Conservation (phyloP, 2,113 vertebrate genomes). For the Eretmodus cyanostictus region DNA sequence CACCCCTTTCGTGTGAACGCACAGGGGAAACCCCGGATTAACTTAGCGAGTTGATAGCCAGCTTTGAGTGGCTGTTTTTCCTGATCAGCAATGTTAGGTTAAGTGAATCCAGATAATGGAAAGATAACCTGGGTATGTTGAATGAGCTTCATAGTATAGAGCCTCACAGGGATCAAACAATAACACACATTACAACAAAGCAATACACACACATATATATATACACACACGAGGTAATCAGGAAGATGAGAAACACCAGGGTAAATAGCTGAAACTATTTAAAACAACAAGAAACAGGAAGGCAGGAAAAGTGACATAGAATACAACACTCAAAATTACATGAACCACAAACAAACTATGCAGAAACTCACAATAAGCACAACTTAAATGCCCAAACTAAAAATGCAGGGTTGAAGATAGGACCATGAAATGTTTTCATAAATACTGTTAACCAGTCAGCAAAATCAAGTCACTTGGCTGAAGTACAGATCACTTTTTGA, state of each 20-base stretch:
- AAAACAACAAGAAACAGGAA: neutral
- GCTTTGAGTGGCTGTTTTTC: neutral
- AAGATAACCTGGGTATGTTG: neutral
- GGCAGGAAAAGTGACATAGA: neutral
- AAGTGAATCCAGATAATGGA: neutral
- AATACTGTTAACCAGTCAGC: neutral
- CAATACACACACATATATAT: neutral
- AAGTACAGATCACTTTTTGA: neutral
- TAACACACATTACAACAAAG: neutral
- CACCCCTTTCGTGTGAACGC: neutral
- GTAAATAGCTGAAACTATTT: neutral
- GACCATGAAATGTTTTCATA: neutral
- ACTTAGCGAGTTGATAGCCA: neutral
- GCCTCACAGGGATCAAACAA: neutral
- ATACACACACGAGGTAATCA: fast-evolving
- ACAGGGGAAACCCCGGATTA: neutral
- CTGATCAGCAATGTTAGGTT: neutral
- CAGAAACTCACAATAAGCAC: neutral
- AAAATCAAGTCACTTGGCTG: neutral
- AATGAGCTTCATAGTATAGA: neutral
- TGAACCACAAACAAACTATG: neutral
- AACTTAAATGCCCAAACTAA: neutral
- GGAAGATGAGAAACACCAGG: neutral
- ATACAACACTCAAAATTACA: neutral
- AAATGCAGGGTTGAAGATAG: neutral